Evolutionary conservation across 2,797 vertebrate species (phyloP).

Genomic region (Falco berigora): DNA sequence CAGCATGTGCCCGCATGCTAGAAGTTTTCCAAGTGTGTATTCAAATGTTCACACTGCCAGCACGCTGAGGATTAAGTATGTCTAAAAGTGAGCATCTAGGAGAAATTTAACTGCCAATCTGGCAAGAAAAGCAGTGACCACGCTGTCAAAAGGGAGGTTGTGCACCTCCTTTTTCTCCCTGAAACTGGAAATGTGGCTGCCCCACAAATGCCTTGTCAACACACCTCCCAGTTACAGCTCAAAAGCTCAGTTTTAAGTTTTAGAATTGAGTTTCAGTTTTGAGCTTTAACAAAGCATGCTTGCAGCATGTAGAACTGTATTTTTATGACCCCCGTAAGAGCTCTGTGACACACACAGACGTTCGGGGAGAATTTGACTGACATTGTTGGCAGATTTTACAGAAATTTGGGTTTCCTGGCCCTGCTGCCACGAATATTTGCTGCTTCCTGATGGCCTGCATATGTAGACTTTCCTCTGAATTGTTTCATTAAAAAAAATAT

Average conservation of each 20-base stretch:
- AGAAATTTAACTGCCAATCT: background rate
- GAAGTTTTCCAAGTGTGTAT: background rate
- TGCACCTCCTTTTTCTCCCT: background rate
- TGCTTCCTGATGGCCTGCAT: background rate
- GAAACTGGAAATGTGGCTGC: background rate
- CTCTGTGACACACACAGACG: background rate
- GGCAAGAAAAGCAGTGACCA: background rate
- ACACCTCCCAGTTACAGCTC: background rate
- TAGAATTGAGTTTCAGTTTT: background rate
- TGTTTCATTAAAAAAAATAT: background rate
- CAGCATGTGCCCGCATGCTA: accelerated
- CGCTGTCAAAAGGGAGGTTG: background rate
- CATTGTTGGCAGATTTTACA: background rate
- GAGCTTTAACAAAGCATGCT: background rate
- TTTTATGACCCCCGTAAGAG: background rate
- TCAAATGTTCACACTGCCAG: background rate
- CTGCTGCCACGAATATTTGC: background rate
- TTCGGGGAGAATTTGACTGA: background rate
- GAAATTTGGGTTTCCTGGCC: background rate
- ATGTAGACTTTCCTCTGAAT: background rate
- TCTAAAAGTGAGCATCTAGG: background rate
- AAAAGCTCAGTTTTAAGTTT: background rate
- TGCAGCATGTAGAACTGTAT: background rate
- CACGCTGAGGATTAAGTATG: background rate
- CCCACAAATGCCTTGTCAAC: background rate